Percentiles rank a stretch among this genome's conserved stretches.
phyloP scores from a whole-genome alignment of 1,140 invertebrate genomes.

The Sycophila sp. region DNA sequence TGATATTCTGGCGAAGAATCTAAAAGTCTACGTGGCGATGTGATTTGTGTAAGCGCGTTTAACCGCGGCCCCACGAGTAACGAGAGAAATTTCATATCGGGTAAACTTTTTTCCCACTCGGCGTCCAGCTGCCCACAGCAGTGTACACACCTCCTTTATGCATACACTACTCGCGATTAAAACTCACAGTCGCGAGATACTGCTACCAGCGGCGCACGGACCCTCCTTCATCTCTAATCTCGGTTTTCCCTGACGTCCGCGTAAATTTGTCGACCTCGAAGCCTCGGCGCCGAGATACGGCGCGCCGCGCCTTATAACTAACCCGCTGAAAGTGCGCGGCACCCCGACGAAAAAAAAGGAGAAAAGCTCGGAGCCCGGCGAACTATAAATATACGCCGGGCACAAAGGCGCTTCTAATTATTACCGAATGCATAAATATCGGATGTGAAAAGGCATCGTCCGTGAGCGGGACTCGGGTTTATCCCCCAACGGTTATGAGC shows the following conservation, averaged over 20 bases:
- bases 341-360: too few relatives aligned
- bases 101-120: neutral
- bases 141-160: slow-evolving; percentile 31
- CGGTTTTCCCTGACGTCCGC: slow-evolving; percentile 12
- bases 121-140: neutral
- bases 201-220: too few relatives aligned
- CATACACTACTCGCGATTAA: neutral
- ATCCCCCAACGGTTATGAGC: slow-evolving; percentile 30
- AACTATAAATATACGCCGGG: slow-evolving; percentile 21
- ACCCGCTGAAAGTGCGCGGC: neutral
- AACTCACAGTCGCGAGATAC: too few relatives aligned
- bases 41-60: slow-evolving; percentile 32
- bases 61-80: slow-evolving; percentile 13
- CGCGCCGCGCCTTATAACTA: slow-evolving; percentile 2
- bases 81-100: slow-evolving; percentile 24
- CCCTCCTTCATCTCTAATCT: slow-evolving; percentile 9
- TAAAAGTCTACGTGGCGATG: slow-evolving; percentile 13
- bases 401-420: slow-evolving; percentile 31
- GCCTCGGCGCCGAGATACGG: too few relatives aligned
- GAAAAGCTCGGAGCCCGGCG: too few relatives aligned
- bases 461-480: slow-evolving; percentile 33
- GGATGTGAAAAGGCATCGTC: slow-evolving; percentile 1
- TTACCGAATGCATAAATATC: slow-evolving; percentile 36
- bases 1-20: slow-evolving; percentile 26
- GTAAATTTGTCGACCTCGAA: slow-evolving; percentile 4